Base-by-base conservation (phyloP, 2,113 vertebrate species). In the Machaerirhynchus nigripectus region DNA sequence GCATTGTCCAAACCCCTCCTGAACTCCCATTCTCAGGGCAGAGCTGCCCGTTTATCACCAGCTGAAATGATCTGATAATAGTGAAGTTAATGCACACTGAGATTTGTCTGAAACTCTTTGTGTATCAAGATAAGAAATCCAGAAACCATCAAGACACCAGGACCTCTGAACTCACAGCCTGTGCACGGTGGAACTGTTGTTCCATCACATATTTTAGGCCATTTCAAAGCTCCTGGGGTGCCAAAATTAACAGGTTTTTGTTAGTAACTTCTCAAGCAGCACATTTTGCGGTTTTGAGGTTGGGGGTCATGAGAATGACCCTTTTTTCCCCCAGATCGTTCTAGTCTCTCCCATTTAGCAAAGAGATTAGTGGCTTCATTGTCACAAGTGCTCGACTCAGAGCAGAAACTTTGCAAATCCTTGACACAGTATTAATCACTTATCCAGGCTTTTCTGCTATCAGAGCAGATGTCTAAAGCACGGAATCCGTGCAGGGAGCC, bases 381-480 rank as follows among this genome's bases (percentile, higher is more conserved):
- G 61, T 59, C 26, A 65, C 31, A 50, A 87, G 63, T 8, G 17
- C n/a, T 84, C 39, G 7, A 30, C 55, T 80, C 37, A 1, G 39
- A 84, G 64, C 14, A 84, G 37, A 76, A 97, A 92, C 70, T 91
- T 96, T 90, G 44, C 49, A 85, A 78, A 83, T 82, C 77, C 75
- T 94, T 85, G 85, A 80, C 84, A 52, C 64, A 70, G 74, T 35
- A 79, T 84, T 85, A 90, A 89, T 94, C 73, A 80, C 69, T 84
- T 68, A 31, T 63, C 11, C 47, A 71, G 73, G 85, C 63, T 88
- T 88, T 80, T 78, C 75, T 91, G 81, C 95, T 86, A 68, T 92
- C 69, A 0, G 83, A 90, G 79, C 87, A 96, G 95, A 96, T 96
- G 90, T 90, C 92, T 96, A 55, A 94, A 79, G 77, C 83, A 91